Evolutionary conservation across 1,140 invertebrate genomes (phyloP).

Genomic region (Sarcophaga bullata): DNA sequence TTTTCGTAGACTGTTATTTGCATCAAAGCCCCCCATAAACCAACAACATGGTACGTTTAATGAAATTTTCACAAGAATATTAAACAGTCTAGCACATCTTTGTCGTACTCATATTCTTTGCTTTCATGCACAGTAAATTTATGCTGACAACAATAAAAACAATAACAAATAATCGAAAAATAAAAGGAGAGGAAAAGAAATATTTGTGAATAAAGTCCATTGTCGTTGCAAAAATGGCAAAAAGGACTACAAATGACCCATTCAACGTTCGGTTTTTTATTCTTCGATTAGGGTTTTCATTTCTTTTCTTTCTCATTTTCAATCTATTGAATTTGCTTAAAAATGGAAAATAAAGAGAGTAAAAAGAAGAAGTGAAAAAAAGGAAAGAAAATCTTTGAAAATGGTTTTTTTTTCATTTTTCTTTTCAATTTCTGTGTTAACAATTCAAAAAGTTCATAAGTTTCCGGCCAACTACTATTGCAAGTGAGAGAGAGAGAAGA

Average conservation of each 20-base stretch:
- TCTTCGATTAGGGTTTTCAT: not conserved
- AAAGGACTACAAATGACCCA: constrained; percentile 12
- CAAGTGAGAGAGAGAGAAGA: too few species aligned
- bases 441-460: constrained; percentile 11
- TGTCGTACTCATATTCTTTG: not conserved
- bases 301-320: not conserved
- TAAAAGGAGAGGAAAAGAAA: too few species aligned
- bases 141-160: not conserved
- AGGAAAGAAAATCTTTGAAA: not conserved
- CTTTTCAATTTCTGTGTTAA: not conserved
- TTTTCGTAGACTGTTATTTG: not conserved
- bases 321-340: not conserved
- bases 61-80: constrained; percentile 22
- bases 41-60: not conserved
- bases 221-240: too few species aligned
- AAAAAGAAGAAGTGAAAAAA: not conserved
- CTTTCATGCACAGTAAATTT: not conserved
- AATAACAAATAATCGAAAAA: not conserved
- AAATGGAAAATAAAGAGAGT: not conserved
- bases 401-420: not conserved
- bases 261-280: not conserved
- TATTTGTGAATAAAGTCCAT: too few species aligned
- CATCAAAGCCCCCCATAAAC: not conserved
- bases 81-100: not conserved
- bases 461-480: not conserved